Conservation (phyloP, 1,140 invertebrate species). For the Drepana arcuata region DNA sequence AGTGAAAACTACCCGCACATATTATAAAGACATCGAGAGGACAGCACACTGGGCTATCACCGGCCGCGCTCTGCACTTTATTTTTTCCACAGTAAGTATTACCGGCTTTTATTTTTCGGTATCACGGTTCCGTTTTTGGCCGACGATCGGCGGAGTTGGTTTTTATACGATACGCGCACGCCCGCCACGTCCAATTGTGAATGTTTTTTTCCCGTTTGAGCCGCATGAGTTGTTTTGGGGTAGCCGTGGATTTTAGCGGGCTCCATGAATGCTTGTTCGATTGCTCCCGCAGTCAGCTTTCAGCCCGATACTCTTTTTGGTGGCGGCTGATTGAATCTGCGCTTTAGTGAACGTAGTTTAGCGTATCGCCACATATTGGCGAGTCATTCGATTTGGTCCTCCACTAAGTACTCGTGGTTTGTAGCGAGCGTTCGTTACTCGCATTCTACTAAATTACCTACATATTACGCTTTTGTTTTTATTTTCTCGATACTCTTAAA, state of each 20-base stretch:
- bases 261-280: conserved; percentile 43
- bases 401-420: conserved; percentile 22
- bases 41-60: conserved; percentile 29
- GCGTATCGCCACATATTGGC: conserved; percentile 41
- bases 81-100: conserved; percentile 66
- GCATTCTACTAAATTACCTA: too few species aligned
- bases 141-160: conserved; percentile 61
- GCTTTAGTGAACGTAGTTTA: conserved; percentile 66
- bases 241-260: conserved; percentile 56
- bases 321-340: conserved; percentile 59
- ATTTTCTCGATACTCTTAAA: too few species aligned
- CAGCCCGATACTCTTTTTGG: conserved; percentile 37
- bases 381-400: conserved; percentile 44
- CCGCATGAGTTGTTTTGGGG: conserved; percentile 66
- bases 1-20: too few species aligned
- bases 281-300: conserved; percentile 43
- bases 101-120: conserved; percentile 71
- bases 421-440: conserved; percentile 25
- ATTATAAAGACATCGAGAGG: conserved; percentile 56
- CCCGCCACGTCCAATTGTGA: conserved; percentile 56
- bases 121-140: conserved; percentile 70
- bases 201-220: conserved; percentile 51
- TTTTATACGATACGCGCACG: conserved; percentile 60
- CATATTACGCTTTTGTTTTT: too few species aligned
- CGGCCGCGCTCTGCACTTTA: conserved; percentile 40